These are phyloP conservation scores for Porites australiensis DNA, from an alignment of 64 coral and sea anemone genomes.

Conservation along the genomic window DNA sequence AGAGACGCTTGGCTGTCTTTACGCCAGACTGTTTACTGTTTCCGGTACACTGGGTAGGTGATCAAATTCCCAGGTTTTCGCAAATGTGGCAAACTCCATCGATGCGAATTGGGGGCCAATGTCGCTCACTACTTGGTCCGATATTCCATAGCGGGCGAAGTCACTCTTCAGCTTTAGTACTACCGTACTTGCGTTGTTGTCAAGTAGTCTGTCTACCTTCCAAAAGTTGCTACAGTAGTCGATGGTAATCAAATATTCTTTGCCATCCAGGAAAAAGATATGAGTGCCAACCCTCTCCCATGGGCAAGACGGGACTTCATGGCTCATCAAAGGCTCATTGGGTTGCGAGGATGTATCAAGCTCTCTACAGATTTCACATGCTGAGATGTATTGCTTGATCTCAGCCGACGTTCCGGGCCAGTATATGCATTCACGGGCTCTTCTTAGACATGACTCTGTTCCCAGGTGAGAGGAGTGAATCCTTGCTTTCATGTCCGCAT, in stretches of 20 bases:
- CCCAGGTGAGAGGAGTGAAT: conserved; percentile 36
- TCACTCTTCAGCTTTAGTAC: conserved; percentile 8
- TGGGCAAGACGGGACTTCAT: conserved; percentile 29
- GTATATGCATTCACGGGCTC: conserved; percentile 29
- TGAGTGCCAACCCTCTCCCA: conserved; percentile 18
- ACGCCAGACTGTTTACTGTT: conserved; percentile 55
- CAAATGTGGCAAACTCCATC: not conserved
- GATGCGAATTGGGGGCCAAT: conserved; percentile 25
- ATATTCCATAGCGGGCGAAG: conserved; percentile 30
- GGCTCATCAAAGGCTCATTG: conserved; percentile 40
- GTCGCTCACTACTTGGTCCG: conserved; percentile 15
- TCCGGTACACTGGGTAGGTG: conserved; percentile 29
- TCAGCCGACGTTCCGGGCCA: conserved; percentile 15
- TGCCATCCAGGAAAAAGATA: conserved; percentile 23
- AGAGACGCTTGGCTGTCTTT: conserved; percentile 14
- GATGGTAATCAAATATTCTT: conserved; percentile 19
- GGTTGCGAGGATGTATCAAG: not conserved
- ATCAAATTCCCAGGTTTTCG: conserved; percentile 29
- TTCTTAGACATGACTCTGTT: not conserved
- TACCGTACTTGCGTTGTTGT: not conserved
- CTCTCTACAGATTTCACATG: conserved; percentile 32
- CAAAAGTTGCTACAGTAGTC: conserved; percentile 36
- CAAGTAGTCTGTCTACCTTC: not conserved
- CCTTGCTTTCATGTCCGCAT: not conserved
- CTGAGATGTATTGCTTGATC: not conserved